Evolutionary conservation across 2,113 vertebrate genomes (phyloP).

Genomic region (Coracopsis vasa): DNA sequence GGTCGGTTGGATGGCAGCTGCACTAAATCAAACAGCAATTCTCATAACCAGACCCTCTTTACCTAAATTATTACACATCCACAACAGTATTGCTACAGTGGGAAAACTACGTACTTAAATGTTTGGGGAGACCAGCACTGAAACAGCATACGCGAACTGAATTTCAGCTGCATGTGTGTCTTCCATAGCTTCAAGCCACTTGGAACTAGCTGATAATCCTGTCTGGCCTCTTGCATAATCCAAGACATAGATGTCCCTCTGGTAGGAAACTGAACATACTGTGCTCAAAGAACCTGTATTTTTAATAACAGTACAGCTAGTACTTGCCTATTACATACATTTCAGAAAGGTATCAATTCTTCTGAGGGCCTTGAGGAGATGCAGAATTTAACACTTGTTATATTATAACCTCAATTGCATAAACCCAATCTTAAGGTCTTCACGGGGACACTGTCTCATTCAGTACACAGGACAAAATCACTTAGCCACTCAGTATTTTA

Average conservation of each 20-base stretch:
- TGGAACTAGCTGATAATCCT: neutral
- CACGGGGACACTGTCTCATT: neutral
- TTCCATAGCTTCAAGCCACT: neutral
- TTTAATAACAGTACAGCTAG: conserved; percentile 6
- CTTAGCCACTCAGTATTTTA: neutral
- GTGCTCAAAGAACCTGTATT: conserved; percentile 17
- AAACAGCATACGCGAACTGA: neutral
- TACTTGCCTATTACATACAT: neutral
- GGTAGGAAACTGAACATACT: neutral
- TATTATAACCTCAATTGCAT: neutral
- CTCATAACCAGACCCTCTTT: neutral
- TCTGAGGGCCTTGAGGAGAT: neutral
- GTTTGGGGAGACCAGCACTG: neutral
- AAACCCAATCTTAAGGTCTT: neutral
- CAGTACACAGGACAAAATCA: neutral
- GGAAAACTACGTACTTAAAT: neutral
- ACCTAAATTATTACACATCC: neutral
- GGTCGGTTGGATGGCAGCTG: neutral
- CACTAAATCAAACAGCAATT: neutral
- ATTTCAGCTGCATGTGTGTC: neutral
- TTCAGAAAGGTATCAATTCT: neutral
- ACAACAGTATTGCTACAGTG: neutral
- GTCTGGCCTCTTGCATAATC: neutral
- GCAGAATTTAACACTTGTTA: neutral
- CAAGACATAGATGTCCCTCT: neutral